phyloP scores from a whole-genome alignment of 2,797 vertebrate species.

The Neoniphon sammara region DNA sequence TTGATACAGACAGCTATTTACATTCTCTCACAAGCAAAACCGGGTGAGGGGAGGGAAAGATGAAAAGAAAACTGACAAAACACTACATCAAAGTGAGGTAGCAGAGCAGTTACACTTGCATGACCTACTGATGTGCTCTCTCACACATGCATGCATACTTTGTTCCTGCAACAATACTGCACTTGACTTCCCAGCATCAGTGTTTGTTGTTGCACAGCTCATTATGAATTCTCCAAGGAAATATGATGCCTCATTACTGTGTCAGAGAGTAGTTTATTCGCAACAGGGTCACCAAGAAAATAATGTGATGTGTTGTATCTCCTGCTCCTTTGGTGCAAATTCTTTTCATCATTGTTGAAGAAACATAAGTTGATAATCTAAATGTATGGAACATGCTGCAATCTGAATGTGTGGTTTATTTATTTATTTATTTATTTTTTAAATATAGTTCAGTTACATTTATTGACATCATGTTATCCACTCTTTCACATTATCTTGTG shows the following conservation, averaged over 20 bases:
- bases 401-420: background rate
- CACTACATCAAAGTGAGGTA: conserved; percentile 72
- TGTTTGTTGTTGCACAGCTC: conserved; percentile 29
- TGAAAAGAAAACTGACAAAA: conserved; percentile 68
- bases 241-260: conserved; percentile 42
- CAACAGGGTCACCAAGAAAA: conserved; percentile 1
- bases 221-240: conserved; percentile 47
- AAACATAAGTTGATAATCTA: background rate
- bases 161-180: background rate
- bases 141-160: conserved; percentile 16
- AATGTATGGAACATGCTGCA: background rate
- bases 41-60: conserved; percentile 29
- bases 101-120: conserved; percentile 49
- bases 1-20: conserved; percentile 78
- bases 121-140: conserved; percentile 47
- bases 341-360: background rate
- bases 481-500: too few relatives aligned
- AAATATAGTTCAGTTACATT: background rate
- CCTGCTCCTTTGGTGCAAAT: background rate
- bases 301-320: background rate
- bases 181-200: conserved; percentile 1
- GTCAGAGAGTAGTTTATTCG: conserved; percentile 9
- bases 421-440: too few relatives aligned
- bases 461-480: too few relatives aligned
- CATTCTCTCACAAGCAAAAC: conserved; percentile 64